Percentiles rank a stretch among this genome's conserved stretches.
Evolutionary conservation across 1,140 invertebrate species (phyloP).

Genomic region (Drosophila persimilis): DNA sequence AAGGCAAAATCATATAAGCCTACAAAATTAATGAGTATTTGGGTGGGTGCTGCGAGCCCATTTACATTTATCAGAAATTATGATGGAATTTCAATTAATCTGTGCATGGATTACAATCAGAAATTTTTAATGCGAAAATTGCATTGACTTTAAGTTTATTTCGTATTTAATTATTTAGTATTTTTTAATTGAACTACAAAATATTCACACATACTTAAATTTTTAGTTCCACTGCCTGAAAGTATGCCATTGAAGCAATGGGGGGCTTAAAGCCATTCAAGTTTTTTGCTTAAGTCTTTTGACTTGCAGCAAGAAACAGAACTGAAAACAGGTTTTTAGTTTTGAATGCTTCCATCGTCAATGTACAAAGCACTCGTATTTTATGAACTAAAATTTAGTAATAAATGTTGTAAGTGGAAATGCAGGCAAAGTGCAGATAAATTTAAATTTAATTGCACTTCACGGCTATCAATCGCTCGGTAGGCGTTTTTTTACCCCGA

Average conservation of each 20-base stretch:
- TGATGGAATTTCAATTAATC: too few relatives aligned
- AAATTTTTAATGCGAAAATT: too few relatives aligned
- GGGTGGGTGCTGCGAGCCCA: too few relatives aligned
- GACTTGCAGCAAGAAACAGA: constrained; percentile 1
- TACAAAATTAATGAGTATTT: too few relatives aligned
- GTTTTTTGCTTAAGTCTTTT: constrained; percentile 37
- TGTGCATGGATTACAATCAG: too few relatives aligned
- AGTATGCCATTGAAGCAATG: constrained; percentile 8
- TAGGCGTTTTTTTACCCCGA: constrained; percentile 8
- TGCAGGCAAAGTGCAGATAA: not conserved
- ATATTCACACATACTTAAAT: too few relatives aligned
- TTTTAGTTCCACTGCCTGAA: constrained; percentile 3
- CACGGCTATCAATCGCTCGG: constrained; percentile 41
- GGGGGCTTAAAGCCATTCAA: not conserved
- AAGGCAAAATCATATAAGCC: too few relatives aligned
- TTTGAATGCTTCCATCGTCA: not conserved
- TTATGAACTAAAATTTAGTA: not conserved
- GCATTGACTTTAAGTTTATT: too few relatives aligned
- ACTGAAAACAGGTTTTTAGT: constrained; percentile 5
- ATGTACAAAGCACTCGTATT: too few relatives aligned
- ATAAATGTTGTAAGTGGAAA: not conserved
- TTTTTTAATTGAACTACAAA: too few relatives aligned
- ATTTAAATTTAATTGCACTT: constrained; percentile 15
- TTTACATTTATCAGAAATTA: too few relatives aligned
- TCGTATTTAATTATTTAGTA: too few relatives aligned